phyloP scores from a whole-genome alignment of 2,797 vertebrate species.

The Hafferia zeledoni region DNA sequence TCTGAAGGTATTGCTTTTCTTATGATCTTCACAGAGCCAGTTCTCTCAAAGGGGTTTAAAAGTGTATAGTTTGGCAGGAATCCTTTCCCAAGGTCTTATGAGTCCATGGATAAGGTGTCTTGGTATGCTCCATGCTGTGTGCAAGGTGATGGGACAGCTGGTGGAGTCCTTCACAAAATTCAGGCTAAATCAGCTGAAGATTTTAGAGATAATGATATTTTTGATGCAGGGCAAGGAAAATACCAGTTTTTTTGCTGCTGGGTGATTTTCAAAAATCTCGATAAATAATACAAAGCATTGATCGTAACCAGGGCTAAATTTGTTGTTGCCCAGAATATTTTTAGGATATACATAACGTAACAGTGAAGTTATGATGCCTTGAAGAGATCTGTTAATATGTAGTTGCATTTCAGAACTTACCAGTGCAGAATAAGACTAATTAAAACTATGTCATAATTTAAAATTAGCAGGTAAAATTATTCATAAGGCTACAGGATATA shows the following conservation, averaged over 20 bases:
- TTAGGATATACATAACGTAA: background rate
- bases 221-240: background rate
- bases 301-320: background rate
- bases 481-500: background rate
- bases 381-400: background rate
- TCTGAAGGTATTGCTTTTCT: background rate
- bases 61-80: background rate
- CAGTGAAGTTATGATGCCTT: background rate
- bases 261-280: background rate
- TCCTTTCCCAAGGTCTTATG: background rate
- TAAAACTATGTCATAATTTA: background rate
- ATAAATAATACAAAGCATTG: background rate
- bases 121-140: rapidly evolving
- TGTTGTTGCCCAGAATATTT: background rate
- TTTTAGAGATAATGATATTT: background rate
- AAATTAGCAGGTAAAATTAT: background rate
- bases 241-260: background rate
- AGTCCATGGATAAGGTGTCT: background rate
- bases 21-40: rapidly evolving
- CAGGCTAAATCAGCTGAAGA: background rate
- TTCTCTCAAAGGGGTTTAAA: background rate
- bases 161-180: background rate
- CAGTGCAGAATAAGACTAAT: background rate
- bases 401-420: background rate
- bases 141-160: background rate